phyloP scores from a whole-genome alignment of 2,113 vertebrate species.

The Notechis scutatus region DNA sequence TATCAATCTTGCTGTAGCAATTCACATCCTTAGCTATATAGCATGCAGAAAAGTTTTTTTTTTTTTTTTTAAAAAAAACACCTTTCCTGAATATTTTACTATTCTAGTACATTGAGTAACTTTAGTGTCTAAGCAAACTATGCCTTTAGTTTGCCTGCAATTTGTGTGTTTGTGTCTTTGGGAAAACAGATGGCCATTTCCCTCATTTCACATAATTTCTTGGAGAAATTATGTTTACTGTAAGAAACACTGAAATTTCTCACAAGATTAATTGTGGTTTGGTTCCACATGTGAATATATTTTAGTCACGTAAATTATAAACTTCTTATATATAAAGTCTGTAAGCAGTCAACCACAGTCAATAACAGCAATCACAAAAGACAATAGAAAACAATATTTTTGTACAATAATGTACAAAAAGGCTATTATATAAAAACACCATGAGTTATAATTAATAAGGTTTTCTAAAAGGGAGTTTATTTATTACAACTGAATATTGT shows the following conservation, averaged over 20 bases:
- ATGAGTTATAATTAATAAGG: not conserved
- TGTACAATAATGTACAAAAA: not conserved
- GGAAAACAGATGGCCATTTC: not conserved
- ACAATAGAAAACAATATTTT: not conserved
- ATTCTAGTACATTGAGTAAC: not conserved
- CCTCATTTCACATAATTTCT: not conserved
- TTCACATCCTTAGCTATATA: not conserved
- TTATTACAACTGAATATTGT: not conserved
- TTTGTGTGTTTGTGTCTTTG: not conserved
- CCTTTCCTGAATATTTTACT: not conserved
- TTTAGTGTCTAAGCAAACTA: not conserved
- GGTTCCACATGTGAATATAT: not conserved
- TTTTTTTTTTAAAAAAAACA: no score
- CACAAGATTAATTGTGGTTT: not conserved
- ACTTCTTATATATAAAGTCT: not conserved
- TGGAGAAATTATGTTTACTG: not conserved
- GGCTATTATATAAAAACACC: not conserved
- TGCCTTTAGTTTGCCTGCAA: not conserved
- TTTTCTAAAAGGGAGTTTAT: not conserved
- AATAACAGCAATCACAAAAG: not conserved
- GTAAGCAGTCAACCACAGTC: not conserved
- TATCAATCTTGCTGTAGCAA: not conserved
- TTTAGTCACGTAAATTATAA: not conserved
- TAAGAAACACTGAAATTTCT: not conserved
- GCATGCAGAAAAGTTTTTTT: not conserved